Base-by-base conservation (phyloP, 2,797 vertebrate genomes). In the Sardinella longiceps region DNA sequence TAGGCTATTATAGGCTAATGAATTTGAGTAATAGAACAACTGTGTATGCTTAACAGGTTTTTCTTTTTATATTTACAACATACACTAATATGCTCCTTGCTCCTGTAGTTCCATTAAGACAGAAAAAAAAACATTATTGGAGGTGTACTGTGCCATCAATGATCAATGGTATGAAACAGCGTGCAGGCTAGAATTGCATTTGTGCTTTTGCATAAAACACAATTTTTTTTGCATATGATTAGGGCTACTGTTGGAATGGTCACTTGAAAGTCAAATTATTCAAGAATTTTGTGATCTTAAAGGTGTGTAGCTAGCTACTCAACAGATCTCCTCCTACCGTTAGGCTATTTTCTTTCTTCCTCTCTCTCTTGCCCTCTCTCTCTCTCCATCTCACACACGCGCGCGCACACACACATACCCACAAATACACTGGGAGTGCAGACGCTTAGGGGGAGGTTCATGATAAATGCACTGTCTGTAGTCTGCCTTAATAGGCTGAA, bases 391-490 rank as follows among this genome's bases (percentile, higher is more conserved):
- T 0, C 28, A 12, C 63, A 15, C 28, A 3, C 33, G 1, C 66
- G 20, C 66, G 6, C 12, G 6, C 28, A 37, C 66, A 74, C 14
- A 77, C 70, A 43, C 70, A 43, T 18, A 43, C 70, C 7, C 70
- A 74, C 30, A 37, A 30, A 70, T 12, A 25, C 66, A 37, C 30
- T 48, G 12, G 46, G 46, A 48, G 46, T 48, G 28, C 58, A 30
- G 1, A 1, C 60, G 14, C 25, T 48, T 48, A 48, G 46, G 46
- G 50, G 50, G 50, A 51, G 18, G 50, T 51, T 83, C 70, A 85
- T 87, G 85, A 81, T 80, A 20, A 4, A 82, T 66, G 66, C 84
- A 66, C 80, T 87, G 86, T 85, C 86, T 87, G 84, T 84, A 83
- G 81, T 83, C 86, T 39, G 33, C 66, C 66, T 74, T 37, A 74